Evolutionary conservation across 2,797 vertebrate species (phyloP).

Genomic region (Amniataba percoides): DNA sequence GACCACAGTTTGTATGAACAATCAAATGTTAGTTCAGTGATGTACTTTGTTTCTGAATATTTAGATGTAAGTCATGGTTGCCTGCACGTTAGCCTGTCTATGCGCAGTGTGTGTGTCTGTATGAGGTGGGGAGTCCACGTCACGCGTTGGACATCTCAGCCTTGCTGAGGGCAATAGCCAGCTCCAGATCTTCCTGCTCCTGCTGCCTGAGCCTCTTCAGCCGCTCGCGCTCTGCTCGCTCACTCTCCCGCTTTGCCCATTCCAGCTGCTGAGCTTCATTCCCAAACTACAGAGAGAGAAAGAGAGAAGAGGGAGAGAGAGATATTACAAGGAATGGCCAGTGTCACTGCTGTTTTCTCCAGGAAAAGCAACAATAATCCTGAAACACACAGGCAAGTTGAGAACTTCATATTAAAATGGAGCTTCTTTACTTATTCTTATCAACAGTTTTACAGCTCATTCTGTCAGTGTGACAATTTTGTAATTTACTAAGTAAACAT

Average conservation of each 20-base stretch:
- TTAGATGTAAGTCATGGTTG: constrained; percentile 35
- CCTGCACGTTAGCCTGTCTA: constrained; percentile 25
- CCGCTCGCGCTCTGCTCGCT: constrained; percentile 94
- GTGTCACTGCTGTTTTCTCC: neutral
- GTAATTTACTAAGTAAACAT: neutral
- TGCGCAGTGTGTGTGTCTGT: constrained; percentile 13
- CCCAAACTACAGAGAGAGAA: constrained; percentile 87
- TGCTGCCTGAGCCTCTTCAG: constrained; percentile 94
- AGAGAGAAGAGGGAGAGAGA: constrained; percentile 35
- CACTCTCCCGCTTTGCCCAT: constrained; percentile 98
- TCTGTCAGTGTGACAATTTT: neutral
- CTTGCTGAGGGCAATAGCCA: constrained; percentile 99
- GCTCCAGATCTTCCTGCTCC: constrained; percentile 97
- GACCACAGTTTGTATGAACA: constrained; percentile 14
- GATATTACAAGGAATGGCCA: too few relatives aligned
- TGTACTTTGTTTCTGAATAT: constrained; percentile 48
- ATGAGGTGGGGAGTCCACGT: constrained; percentile 46
- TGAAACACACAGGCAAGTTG: neutral
- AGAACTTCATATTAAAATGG: neutral
- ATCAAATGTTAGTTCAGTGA: constrained; percentile 36
- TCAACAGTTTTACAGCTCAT: neutral
- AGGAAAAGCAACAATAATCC: neutral
- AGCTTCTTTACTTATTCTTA: neutral
- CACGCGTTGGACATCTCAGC: constrained; percentile 96
- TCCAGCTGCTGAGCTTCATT: constrained; percentile 99